phyloP scores from a whole-genome alignment of 2,888 invertebrate species.

The Nephrotoma appendiculata region DNA sequence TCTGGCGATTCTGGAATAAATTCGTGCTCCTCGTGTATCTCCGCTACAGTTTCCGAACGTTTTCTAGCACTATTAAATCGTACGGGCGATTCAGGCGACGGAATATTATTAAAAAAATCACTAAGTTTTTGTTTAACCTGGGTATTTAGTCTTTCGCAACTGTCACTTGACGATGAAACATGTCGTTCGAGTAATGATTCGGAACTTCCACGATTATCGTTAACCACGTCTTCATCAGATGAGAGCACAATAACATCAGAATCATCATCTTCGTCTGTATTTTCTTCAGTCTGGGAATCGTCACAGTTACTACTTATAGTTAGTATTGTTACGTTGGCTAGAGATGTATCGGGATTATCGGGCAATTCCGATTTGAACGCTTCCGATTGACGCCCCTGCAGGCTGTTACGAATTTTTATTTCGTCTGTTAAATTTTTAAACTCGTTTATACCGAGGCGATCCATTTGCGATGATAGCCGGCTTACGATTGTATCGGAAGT shows the following conservation, averaged over 20 bases:
- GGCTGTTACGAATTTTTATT: not conserved
- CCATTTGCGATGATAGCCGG: not conserved
- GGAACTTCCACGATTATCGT: not conserved
- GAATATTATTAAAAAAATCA: slow-evolving; percentile 3
- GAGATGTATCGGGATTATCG: not conserved
- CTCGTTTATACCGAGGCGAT: not conserved
- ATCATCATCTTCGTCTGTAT: not conserved
- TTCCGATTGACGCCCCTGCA: not conserved
- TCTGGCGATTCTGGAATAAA: not conserved
- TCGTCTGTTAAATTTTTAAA: not conserved
- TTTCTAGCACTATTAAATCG: not conserved
- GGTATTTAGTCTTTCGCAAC: not conserved
- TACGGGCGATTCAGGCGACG: not conserved
- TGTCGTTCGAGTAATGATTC: not conserved
- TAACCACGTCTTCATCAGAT: not conserved
- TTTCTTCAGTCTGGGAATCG: slow-evolving; percentile 3
- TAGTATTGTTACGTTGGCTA: not conserved
- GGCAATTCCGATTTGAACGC: not conserved
- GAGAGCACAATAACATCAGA: not conserved
- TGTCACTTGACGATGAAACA: not conserved
- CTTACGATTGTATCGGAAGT: not conserved
- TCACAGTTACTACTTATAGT: not conserved
- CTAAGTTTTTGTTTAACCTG: not conserved
- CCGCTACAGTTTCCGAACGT: not conserved
- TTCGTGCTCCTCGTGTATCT: not conserved